Conservation (phyloP, 2,113 vertebrate species). For the Passer domesticus region DNA sequence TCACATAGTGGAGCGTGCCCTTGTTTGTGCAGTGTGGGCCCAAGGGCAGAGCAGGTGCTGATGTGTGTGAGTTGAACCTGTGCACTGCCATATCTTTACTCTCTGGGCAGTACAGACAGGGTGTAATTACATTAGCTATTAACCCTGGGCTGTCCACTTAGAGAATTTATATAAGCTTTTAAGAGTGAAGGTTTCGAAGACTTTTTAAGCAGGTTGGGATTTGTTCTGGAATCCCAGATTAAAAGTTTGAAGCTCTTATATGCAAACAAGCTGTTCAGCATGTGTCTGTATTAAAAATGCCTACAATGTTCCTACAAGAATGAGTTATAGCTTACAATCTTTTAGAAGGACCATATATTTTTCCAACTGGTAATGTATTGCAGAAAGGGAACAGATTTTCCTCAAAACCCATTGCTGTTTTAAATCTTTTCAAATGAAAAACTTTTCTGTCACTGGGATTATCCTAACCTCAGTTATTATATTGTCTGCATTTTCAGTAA, state of each 20-base stretch:
- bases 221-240: neutral
- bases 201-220: neutral
- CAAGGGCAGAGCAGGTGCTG: neutral
- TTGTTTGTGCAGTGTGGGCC: neutral
- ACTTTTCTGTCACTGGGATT: neutral
- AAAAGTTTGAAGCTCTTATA: neutral
- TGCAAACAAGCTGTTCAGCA: neutral
- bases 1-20: neutral
- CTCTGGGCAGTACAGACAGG: neutral
- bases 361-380: neutral
- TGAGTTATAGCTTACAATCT: neutral
- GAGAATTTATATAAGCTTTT: neutral
- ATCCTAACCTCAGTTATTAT: neutral
- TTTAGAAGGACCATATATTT: neutral
- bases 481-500: neutral
- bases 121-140: neutral
- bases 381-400: neutral
- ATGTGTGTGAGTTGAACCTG: neutral
- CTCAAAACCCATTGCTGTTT: neutral
- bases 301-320: neutral
- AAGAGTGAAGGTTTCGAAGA: neutral
- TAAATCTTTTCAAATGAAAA: neutral
- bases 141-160: neutral
- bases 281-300: neutral
- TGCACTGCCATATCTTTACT: neutral